Percentiles rank a stretch among this genome's conserved stretches.
phyloP scores from a whole-genome alignment of 2,113 vertebrate genomes.

The Camelus dromedarius region DNA sequence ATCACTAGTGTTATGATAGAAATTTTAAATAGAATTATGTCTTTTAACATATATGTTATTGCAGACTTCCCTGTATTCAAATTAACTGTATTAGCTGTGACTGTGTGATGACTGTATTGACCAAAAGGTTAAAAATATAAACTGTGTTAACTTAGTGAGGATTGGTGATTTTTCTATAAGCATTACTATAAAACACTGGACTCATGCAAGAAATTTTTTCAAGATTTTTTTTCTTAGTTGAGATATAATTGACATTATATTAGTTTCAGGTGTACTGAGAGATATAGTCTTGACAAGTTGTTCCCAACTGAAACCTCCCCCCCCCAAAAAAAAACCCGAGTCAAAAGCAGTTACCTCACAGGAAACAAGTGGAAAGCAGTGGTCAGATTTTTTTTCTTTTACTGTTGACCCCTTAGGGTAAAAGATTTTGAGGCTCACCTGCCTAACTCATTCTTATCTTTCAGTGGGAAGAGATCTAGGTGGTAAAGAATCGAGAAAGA shows the following conservation, averaged over 20 bases:
- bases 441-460: neutral
- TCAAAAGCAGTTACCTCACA: neutral
- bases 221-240: neutral
- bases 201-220: neutral
- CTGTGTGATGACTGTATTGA: neutral
- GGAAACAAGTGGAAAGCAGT: neutral
- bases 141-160: neutral
- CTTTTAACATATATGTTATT: neutral
- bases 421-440: neutral
- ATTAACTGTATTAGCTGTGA: neutral
- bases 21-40: neutral
- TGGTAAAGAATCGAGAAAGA: neutral
- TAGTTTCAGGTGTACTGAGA: neutral
- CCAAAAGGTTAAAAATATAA: neutral
- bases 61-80: neutral
- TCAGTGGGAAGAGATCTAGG: neutral
- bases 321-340: neutral
- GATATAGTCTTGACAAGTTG: neutral
- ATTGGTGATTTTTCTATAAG: neutral
- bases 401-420: neutral
- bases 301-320: neutral
- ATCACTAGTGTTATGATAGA: neutral
- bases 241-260: neutral
- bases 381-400: constrained; percentile 1
- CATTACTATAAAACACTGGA: neutral